Evolutionary conservation across 2,888 invertebrate species (phyloP).

Genomic region (Drosophila ustulata): DNA sequence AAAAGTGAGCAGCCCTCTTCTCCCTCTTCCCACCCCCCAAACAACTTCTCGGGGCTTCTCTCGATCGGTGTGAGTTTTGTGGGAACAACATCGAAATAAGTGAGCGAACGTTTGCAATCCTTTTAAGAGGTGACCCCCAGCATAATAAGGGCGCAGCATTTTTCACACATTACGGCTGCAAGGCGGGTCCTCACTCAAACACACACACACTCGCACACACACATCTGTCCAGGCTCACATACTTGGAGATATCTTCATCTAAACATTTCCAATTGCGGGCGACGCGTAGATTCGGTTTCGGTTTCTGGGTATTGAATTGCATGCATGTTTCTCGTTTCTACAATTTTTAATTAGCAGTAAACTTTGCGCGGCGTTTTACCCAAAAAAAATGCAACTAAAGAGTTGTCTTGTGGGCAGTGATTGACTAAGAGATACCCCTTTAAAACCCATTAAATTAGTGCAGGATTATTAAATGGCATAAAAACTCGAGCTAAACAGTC

Average conservation of each 20-base stretch:
- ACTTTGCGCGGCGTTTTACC: conserved; percentile 69
- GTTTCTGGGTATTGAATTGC: conserved; percentile 68
- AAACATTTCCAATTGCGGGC: conserved; percentile 60
- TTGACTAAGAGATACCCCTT: not conserved
- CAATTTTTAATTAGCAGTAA: conserved; percentile 84
- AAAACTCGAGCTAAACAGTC: no score
- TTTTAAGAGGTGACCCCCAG: conserved; percentile 57
- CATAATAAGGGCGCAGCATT: conserved; percentile 57
- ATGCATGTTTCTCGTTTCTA: conserved; percentile 79
- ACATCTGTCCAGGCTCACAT: conserved; percentile 2
- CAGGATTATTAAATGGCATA: no score
- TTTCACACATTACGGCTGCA: conserved; percentile 57
- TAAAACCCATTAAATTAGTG: not conserved
- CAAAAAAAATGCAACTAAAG: conserved; percentile 24
- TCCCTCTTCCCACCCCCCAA: not conserved
- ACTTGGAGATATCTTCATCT: conserved; percentile 53
- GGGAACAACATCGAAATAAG: conserved; percentile 53
- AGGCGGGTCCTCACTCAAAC: conserved; percentile 36
- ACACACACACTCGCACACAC: conserved; percentile 4
- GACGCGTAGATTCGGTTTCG: conserved; percentile 34
- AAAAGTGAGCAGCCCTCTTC: conserved; percentile 59
- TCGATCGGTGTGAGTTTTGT: conserved; percentile 36
- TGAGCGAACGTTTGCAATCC: conserved; percentile 54
- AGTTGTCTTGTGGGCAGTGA: not conserved
- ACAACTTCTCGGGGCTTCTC: conserved; percentile 28